Base-by-base conservation (phyloP, 2,888 invertebrate species). In the Lumbricus terrestris region DNA sequence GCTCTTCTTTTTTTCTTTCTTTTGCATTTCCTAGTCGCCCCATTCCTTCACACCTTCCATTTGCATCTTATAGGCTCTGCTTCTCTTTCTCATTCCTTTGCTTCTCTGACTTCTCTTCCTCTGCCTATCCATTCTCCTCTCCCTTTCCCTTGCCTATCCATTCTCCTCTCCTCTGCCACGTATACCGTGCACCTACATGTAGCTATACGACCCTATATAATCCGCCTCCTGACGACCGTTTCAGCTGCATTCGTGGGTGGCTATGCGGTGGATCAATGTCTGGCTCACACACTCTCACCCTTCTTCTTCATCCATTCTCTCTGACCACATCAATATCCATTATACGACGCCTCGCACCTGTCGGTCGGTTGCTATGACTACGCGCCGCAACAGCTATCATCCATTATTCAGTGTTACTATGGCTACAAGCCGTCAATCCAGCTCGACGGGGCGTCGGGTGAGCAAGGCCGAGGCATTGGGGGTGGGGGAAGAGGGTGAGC, bases 301-400 rank as follows among this genome's bases (percentile, higher is more conserved):
- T 15, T 18, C 85, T 23, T 37, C 85, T 15, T 18, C 85, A 37
- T 37, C 85, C 35, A 34, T 37, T 34, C 85, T 37, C 35, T 37
- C 35, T 37, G 18, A 35, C 85, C 85, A 85, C 85, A 20, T 85
- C 85, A 33, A 35, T 85, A 34, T 85, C 33, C 35, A 34, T 85
- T 34, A 34, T 37, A 37, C 34, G 35, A 34, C 35, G 85, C 23
- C 8, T 85, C 85, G 85, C 85, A 85, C 85, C 85, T 85, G 85
- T 85, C 85, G 37, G 85, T 33, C 85, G 85, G 85, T 85, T 85
- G 85, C 85, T 37, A 85, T 85, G 85, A 85, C 85, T 4, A 85
- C 85, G 85, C 37, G 85, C 35, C 85, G 85, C 85, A 35, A 35
- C 85, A 37, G 85, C 34, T 29, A 85, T 85, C 85, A 85, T 85